Evolutionary conservation across 2,113 vertebrate genomes (phyloP), one percentile per base, ranked within the genome.

Genomic region (Mionectes macconnelli): DNA sequence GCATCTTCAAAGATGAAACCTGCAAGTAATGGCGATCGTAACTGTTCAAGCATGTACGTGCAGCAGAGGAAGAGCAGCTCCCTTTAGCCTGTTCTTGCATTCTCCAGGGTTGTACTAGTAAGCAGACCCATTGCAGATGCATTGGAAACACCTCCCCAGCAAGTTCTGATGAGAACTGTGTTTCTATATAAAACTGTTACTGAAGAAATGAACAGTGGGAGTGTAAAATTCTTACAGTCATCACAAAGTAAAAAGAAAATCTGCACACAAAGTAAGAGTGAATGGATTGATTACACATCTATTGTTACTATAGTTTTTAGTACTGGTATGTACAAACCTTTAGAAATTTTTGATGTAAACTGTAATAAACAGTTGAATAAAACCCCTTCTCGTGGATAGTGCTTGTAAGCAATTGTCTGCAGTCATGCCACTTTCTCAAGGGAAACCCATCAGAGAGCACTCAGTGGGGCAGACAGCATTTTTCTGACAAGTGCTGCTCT

Each of bases 331-430:
- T 53, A 77, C 63, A 75, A 87, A 84, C 40, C 37, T 84, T 56
- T 28, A 84, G 22, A 40, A 80, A 80, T 68, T 72, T 76, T 73
- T 66, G 59, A 87, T 0, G 4, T 60, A 42, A 82, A 17, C 74
- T 87, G 57, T 87, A 91, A 87, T 68, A 75, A 92, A 72, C 74
- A 62, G 56, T 49, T 56, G 40, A 81, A 90, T 69, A 84, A 93
- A 90, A 49, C 25, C 42, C 17, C 7, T 1, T 52, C 47, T 85
- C 16, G 6, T 0, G 3, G 45, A 49, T 2, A 45, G 42, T 7
- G 35, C 18, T 47, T 56, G 23, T 64, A 73, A 60, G 70, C 39
- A 64, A 52, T 24, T 57, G 33, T 31, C 59, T 57, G n/a, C 33
- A 53, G 22, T 73, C 2, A 0, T 6, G 21, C 47, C 31, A 12